Percentiles rank a stretch among this genome's conserved stretches.
These are phyloP conservation scores for Nemotelus nigrinus DNA, from an alignment of 2,888 invertebrate genomes.

Conservation along the genomic window DNA sequence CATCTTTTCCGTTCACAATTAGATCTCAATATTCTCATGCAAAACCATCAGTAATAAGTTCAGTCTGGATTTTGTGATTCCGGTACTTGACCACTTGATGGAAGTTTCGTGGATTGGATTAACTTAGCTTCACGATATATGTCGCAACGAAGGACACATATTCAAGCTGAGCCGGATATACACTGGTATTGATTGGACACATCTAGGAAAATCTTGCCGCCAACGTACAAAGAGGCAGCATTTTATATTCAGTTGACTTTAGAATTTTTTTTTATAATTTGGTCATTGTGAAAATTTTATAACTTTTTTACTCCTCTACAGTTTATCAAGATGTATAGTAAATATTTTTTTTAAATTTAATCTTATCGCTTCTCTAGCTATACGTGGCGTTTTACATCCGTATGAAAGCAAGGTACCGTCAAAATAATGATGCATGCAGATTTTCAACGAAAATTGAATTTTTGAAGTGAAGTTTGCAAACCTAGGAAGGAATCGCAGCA, in stretches of 20 bases:
- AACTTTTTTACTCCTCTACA: slow-evolving; percentile 22
- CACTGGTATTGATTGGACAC: slow-evolving; percentile 12
- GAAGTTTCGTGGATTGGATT: neutral
- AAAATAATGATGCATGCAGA: slow-evolving; percentile 6
- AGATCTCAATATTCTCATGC: slow-evolving; percentile 35
- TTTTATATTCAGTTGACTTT: slow-evolving; percentile 6
- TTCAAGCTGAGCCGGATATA: slow-evolving; percentile 1
- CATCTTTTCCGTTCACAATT: slow-evolving; percentile 10
- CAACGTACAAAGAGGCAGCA: neutral
- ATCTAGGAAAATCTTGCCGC: neutral
- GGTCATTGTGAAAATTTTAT: slow-evolving; percentile 26
- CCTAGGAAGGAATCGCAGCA: no score
- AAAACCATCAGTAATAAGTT: slow-evolving; percentile 24
- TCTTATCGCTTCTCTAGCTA: slow-evolving; percentile 36
- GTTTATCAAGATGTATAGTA: slow-evolving; percentile 24
- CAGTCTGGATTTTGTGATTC: slow-evolving; percentile 4
- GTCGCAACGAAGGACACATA: neutral
- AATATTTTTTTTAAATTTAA: slow-evolving; percentile 16
- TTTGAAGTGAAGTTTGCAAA: neutral
- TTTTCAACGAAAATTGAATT: neutral
- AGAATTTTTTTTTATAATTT: slow-evolving; percentile 32
- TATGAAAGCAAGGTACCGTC: slow-evolving; percentile 42
- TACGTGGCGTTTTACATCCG: slow-evolving; percentile 18
- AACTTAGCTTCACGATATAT: neutral
- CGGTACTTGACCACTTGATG: neutral